Conservation (phyloP, 2,888 invertebrate species). For the Exephanes ischioxanthus region DNA sequence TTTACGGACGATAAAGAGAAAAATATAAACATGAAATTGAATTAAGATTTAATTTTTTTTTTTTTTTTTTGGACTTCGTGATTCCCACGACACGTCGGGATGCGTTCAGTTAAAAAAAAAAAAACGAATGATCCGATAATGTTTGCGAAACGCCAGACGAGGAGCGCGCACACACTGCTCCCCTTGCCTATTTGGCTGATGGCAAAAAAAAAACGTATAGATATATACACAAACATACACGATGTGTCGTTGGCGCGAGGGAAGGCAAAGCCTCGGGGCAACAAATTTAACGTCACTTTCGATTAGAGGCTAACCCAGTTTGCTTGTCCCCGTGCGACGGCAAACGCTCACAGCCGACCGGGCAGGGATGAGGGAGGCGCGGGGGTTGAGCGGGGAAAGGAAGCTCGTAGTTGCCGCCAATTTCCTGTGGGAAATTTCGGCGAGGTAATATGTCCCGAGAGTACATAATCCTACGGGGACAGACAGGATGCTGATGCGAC, state of each 20-base stretch:
- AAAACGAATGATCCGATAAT: conserved; percentile 47
- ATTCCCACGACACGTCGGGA: background rate
- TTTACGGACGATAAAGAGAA: background rate
- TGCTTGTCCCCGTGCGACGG: conserved; percentile 57
- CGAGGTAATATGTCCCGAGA: conserved; percentile 51
- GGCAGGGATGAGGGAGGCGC: conserved; percentile 38
- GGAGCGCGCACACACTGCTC: background rate
- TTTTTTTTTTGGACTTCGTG: background rate
- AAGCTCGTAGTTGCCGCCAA: conserved; percentile 71
- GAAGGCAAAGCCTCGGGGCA: conserved; percentile 56
- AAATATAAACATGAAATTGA: background rate
- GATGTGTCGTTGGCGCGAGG: conserved; percentile 45
- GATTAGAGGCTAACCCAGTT: conserved; percentile 72
- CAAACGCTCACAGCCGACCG: conserved; percentile 24
- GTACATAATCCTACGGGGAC: background rate
- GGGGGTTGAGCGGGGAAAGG: conserved; percentile 52
- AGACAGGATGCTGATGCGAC: conserved; percentile 2
- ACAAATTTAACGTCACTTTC: conserved; percentile 73
- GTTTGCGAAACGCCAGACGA: conserved; percentile 39
- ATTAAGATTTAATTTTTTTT: background rate
- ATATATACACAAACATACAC: background rate
- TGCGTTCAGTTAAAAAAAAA: background rate
- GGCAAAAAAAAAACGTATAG: conserved; percentile 24
- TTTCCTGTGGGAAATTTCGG: conserved; percentile 72
- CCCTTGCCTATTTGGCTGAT: conserved; percentile 28